Percentiles rank a stretch among this genome's conserved stretches.
These are phyloP conservation scores for Megaceryle alcyon DNA, from an alignment of 2,797 vertebrate genomes.

Conservation along the genomic window DNA sequence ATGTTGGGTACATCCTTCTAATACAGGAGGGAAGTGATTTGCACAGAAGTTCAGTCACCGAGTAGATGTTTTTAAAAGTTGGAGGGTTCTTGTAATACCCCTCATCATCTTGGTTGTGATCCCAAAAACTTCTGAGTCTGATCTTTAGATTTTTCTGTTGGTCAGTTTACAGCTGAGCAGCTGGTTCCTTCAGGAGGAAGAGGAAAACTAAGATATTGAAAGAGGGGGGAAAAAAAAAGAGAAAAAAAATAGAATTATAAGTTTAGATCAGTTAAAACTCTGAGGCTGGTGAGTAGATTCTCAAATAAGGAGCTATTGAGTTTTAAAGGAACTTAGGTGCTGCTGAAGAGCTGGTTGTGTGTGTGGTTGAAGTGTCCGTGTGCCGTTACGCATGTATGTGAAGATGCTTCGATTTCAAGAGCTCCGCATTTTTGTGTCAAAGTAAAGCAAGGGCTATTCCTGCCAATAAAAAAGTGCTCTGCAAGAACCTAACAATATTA, in stretches of 20 bases:
- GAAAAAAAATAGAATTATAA: too few species aligned
- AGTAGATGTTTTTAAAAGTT: fast-evolving
- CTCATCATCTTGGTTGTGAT: neutral
- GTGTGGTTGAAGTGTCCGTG: neutral
- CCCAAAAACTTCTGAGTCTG: neutral
- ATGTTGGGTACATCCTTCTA: neutral
- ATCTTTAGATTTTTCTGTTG: neutral
- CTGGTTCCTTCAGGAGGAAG: neutral
- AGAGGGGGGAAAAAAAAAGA: neutral
- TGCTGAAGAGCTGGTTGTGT: neutral
- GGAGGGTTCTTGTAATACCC: neutral
- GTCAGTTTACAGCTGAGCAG: neutral
- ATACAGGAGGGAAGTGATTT: neutral
- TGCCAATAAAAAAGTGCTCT: conserved; percentile 17
- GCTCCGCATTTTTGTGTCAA: neutral
- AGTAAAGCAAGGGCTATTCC: neutral
- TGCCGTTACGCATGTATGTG: fast-evolving
- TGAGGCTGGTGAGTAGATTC: neutral
- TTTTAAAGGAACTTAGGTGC: neutral
- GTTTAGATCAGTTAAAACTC: neutral
- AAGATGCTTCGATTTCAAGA: neutral
- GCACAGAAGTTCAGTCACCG: neutral
- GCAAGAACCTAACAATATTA: conserved; percentile 59
- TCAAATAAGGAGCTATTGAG: neutral
- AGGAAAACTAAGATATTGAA: neutral